phyloP scores from a whole-genome alignment of 2,113 vertebrate genomes.

The Syrmaticus mikado region DNA sequence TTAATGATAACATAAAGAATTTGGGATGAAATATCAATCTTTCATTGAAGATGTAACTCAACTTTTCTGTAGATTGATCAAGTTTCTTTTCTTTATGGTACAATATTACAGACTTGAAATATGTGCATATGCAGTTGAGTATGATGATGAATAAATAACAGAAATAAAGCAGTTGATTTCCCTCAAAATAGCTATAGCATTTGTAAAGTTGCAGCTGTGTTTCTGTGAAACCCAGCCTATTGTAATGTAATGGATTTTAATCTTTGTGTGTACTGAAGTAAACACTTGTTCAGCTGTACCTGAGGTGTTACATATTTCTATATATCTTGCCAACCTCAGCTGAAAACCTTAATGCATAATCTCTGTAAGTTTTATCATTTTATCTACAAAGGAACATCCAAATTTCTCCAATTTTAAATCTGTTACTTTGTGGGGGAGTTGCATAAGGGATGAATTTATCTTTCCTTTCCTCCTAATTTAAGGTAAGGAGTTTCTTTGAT shows the following conservation, averaged over 20 bases:
- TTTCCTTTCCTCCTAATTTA: neutral
- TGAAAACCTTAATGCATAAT: conserved; percentile 13
- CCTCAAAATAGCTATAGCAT: neutral
- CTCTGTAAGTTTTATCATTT: neutral
- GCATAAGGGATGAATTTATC: neutral
- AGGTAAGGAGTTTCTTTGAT: neutral
- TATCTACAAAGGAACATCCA: neutral
- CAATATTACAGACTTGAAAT: neutral
- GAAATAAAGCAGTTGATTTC: neutral
- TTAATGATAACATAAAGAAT: neutral
- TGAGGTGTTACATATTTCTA: neutral
- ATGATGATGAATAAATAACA: neutral
- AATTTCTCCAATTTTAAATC: neutral
- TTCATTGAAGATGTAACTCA: neutral
- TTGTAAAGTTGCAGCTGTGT: neutral
- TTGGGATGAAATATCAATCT: neutral
- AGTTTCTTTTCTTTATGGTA: neutral
- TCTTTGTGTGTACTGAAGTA: neutral
- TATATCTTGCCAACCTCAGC: neutral
- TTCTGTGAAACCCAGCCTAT: neutral
- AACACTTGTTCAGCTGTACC: neutral
- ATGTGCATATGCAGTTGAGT: neutral
- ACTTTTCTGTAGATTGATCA: neutral
- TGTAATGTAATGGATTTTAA: neutral
- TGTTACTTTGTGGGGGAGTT: neutral